phyloP scores from a whole-genome alignment of 2,888 invertebrate genomes.

The Eueremaeus valkanovi region DNA sequence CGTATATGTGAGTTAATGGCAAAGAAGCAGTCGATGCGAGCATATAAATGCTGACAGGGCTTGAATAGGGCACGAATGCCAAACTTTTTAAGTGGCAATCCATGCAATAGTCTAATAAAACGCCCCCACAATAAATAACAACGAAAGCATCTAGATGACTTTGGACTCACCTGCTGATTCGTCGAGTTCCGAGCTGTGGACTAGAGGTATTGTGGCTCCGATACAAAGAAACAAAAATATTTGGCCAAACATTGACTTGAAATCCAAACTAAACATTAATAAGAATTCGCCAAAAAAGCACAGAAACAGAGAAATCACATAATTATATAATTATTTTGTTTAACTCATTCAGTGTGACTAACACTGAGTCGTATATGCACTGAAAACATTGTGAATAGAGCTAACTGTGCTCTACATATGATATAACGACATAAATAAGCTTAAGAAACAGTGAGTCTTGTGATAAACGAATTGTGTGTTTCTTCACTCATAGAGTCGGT shows the following conservation, averaged over 20 bases:
- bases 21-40: too few species aligned
- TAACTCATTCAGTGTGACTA: slow-evolving; percentile 8
- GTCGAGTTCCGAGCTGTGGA: background rate
- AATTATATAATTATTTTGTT: background rate
- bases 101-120: background rate
- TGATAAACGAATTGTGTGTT: slow-evolving; percentile 7
- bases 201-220: background rate
- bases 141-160: too few species aligned
- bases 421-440: slow-evolving; percentile 7
- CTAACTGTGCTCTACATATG: slow-evolving; percentile 10
- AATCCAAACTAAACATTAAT: background rate
- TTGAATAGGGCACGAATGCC: background rate
- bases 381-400: background rate
- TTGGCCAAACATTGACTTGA: slow-evolving; percentile 25
- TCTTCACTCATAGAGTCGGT: background rate
- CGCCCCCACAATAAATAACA: too few species aligned
- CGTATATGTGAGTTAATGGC: background rate
- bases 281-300: background rate
- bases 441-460: background rate
- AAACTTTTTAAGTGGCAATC: background rate
- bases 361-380: background rate
- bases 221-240: background rate
- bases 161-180: slow-evolving; percentile 15
- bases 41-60: background rate
- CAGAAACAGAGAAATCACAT: slow-evolving; percentile 1